Conservation (phyloP, 2,113 vertebrate species). For the Limnothrissa miodon region DNA sequence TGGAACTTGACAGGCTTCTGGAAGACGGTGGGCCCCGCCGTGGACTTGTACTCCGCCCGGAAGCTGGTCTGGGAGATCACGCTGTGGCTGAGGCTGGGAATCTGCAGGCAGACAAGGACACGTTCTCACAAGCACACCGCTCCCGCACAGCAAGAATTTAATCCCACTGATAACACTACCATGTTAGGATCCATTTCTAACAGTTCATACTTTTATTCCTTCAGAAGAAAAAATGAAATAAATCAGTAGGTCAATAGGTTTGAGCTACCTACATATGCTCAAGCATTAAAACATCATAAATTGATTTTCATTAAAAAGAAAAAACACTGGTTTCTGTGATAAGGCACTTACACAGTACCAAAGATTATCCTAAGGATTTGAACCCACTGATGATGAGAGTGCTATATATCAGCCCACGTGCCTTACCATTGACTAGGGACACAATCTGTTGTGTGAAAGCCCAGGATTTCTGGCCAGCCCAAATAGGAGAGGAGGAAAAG, state of each 20-base stretch:
- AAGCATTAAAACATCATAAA: background rate
- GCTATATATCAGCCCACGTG: background rate
- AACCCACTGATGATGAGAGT: background rate
- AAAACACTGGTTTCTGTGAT: background rate
- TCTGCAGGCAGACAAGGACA: slow-evolving; percentile 65
- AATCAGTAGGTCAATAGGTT: background rate
- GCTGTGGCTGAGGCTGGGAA: slow-evolving; percentile 98
- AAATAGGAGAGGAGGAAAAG: background rate
- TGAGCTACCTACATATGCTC: background rate
- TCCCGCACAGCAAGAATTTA: background rate
- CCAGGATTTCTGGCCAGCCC: background rate
- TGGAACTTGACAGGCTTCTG: slow-evolving; percentile 99
- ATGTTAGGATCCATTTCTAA: background rate
- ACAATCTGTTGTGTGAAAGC: slow-evolving; percentile 30
- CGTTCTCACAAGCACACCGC: background rate
- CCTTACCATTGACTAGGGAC: background rate
- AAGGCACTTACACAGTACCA: background rate
- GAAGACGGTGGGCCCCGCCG: slow-evolving; percentile 95
- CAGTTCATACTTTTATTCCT: background rate
- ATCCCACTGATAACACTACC: background rate
- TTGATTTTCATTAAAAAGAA: background rate
- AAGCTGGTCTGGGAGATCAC: slow-evolving; percentile 98
- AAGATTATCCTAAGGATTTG: background rate
- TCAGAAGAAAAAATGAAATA: no score
- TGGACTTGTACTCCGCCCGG: slow-evolving; percentile 96